Percentiles rank a stretch among this genome's conserved stretches.
Evolutionary conservation across 2,888 invertebrate species (phyloP).

Genomic region (Drosophila engyochracea): DNA sequence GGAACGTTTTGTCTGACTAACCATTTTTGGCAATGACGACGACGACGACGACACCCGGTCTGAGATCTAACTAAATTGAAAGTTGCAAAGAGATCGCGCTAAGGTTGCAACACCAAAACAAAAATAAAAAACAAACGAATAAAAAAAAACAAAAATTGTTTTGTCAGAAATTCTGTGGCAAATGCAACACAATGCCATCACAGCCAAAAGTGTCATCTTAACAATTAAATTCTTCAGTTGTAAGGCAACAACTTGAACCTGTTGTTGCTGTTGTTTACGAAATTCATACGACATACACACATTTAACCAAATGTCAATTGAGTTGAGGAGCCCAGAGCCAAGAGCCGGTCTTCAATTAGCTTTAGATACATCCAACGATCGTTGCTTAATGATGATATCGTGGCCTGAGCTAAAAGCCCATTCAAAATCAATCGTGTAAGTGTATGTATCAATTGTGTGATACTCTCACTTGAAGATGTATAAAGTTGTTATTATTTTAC

Average conservation of each 20-base stretch:
- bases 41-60: slow-evolving; percentile 47
- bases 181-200: slow-evolving; percentile 15
- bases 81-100: slow-evolving; percentile 38
- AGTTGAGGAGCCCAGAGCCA: slow-evolving; percentile 25
- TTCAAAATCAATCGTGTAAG: slow-evolving; percentile 36
- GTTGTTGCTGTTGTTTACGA: slow-evolving; percentile 28
- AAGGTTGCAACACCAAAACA: slow-evolving; percentile 44
- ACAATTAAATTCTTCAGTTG: slow-evolving; percentile 55
- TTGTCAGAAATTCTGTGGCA: slow-evolving; percentile 20
- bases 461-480: slow-evolving; percentile 70
- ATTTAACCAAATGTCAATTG: slow-evolving; percentile 47
- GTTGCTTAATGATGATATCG: slow-evolving; percentile 33
- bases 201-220: slow-evolving; percentile 33
- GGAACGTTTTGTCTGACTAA: slow-evolving; percentile 53
- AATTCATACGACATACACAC: slow-evolving; percentile 13
- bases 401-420: slow-evolving; percentile 29
- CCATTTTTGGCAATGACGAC: slow-evolving; percentile 74
- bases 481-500: slow-evolving; percentile 55
- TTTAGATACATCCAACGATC: slow-evolving; percentile 5
- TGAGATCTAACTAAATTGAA: slow-evolving; percentile 51
- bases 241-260: slow-evolving; percentile 24
- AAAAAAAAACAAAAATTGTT: slow-evolving; percentile 3
- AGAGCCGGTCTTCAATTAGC: slow-evolving; percentile 53
- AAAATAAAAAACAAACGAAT: background rate
- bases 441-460: slow-evolving; percentile 60